phyloP scores from a whole-genome alignment of 1,140 invertebrate species.

The Ostrea edulis region DNA sequence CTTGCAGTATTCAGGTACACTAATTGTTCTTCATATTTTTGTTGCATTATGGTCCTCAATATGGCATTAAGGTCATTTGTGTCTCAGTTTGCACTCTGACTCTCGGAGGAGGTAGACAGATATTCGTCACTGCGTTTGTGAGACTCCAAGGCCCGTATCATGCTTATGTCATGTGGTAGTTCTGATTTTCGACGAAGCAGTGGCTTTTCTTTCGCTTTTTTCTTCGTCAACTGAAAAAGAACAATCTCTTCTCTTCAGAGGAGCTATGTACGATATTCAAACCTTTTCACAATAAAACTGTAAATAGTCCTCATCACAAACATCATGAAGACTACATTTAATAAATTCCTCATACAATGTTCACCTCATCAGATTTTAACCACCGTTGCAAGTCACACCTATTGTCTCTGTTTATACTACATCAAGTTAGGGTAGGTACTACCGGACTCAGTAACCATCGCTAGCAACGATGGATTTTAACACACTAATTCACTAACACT shows the following conservation, averaged over 20 bases:
- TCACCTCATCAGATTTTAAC: too few relatives aligned
- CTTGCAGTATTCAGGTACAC: constrained; percentile 31
- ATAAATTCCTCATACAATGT: too few relatives aligned
- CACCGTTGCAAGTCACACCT: too few relatives aligned
- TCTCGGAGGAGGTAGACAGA: constrained; percentile 69
- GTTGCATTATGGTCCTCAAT: constrained; percentile 31
- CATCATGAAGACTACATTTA: too few relatives aligned
- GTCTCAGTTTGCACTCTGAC: constrained; percentile 27
- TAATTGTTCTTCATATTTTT: constrained; percentile 13
- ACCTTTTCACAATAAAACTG: too few relatives aligned
- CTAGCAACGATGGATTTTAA: too few relatives aligned
- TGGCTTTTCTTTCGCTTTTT: constrained; percentile 88
- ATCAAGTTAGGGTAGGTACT: too few relatives aligned
- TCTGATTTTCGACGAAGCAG: constrained; percentile 96
- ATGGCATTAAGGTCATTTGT: constrained; percentile 20
- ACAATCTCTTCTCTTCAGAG: neutral
- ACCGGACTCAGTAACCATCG: too few relatives aligned
- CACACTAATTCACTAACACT: too few relatives aligned
- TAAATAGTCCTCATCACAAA: too few relatives aligned
- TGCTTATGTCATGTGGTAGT: constrained; percentile 93
- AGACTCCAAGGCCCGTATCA: constrained; percentile 92
- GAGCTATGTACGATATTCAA: too few relatives aligned
- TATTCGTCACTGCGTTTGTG: constrained; percentile 91
- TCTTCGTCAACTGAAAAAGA: constrained; percentile 65
- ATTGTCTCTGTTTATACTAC: too few relatives aligned